These are phyloP conservation scores for Ooceraea biroi DNA, from an alignment of 1,140 invertebrate genomes.

Conservation along the genomic window DNA sequence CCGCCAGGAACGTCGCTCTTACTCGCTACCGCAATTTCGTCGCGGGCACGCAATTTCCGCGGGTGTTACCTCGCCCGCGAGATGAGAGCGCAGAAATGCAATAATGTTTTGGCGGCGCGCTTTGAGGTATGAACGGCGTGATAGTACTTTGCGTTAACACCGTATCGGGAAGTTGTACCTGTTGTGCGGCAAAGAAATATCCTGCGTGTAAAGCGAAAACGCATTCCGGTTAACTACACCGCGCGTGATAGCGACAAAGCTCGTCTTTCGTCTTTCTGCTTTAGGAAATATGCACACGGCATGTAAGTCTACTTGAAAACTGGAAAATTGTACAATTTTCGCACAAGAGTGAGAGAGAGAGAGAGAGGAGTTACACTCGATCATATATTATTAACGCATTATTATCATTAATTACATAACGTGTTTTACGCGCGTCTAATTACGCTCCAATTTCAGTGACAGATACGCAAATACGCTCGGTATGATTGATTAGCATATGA, in stretches of 20 bases:
- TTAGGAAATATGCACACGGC: no score
- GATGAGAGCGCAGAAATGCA: slow-evolving; percentile 20
- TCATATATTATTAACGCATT: neutral
- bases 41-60: slow-evolving; percentile 26
- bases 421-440: slow-evolving; percentile 18
- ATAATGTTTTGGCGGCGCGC: slow-evolving; percentile 28
- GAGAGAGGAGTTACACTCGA: neutral
- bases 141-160: slow-evolving; percentile 6
- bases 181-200: slow-evolving; percentile 11
- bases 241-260: no score
- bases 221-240: no score
- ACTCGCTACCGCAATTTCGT: slow-evolving; percentile 15
- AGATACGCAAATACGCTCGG: neutral
- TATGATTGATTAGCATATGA: slow-evolving; percentile 48
- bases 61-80: slow-evolving; percentile 30
- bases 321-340: no score
- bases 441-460: neutral
- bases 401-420: slow-evolving; percentile 3
- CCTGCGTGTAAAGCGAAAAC: no score
- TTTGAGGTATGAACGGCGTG: slow-evolving; percentile 37
- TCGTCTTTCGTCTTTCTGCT: no score
- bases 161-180: neutral
- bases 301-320: no score
- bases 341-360: no score
- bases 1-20: neutral